Base-by-base conservation (phyloP, 2,888 invertebrate species). In the Ectemnius cavifrons region DNA sequence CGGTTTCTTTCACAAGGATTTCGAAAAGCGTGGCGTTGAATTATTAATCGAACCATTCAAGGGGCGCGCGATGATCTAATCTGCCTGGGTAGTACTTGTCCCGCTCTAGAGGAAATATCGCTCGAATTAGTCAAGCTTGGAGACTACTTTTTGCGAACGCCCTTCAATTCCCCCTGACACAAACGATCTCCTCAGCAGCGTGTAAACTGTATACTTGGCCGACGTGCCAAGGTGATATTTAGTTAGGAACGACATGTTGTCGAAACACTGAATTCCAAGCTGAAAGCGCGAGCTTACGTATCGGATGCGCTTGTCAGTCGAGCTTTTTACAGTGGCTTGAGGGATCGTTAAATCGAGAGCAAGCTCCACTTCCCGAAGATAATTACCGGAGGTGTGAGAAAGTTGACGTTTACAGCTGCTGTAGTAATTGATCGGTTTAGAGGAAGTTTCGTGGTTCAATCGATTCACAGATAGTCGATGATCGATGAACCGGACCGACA, bases 311-410 rank as follows among this genome's bases (percentile, higher is more conserved):
- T 11, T 11, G 47, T 23, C 11, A 13, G 49, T 13, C 6, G 23
- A 3, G 23, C 27, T 45, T 49, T 16, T 37, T 45, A 2, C 52
- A 52, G 13, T 47, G 16, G 60, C 58, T 18, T n/a, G 23, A 28
- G 61, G 28, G 63, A 62, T 49, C 57, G 23, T 47, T 37, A 59
- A 20, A 13, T n/a, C 45, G 45, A 45, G 45, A 28, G 66, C 56
- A 23, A 37, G 37, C 11, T 4, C 8, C 37, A 37, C 37, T 37
- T 37, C 37, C 37, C 37, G 49, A 70, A 67, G 75, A 75, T 71
- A 76, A 76, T 75, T 62, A 63, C 63, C 8, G 28, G 57, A 64
- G 71, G 52, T 62, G 71, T 64, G 75, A 75, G 75, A 57, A 75
- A 63, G 60, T 16, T 18, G 75, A 49, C 46, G 45, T 49, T 59